These are phyloP conservation scores for Hippocampus barbouri DNA, from an alignment of 2,113 vertebrate genomes.

Conservation along the genomic window DNA sequence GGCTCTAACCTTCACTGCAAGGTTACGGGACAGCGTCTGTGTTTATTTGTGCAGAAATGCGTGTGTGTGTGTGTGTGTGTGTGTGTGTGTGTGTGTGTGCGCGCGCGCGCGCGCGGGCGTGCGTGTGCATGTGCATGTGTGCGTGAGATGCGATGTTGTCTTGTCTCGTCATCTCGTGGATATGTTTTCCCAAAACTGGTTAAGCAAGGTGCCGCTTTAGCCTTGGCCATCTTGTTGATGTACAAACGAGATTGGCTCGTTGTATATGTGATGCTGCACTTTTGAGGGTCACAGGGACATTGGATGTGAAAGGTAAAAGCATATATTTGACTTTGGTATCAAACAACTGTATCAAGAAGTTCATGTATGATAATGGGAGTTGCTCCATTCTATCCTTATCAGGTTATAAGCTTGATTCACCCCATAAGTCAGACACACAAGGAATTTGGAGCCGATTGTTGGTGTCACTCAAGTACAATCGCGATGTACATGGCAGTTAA, in stretches of 20 bases:
- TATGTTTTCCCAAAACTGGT: constrained; percentile 52
- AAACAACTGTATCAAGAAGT: too few relatives aligned
- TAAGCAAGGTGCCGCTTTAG: constrained; percentile 55
- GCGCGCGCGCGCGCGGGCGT: not conserved
- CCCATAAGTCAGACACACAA: too few relatives aligned
- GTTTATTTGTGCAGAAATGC: constrained; percentile 59
- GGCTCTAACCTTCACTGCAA: constrained; percentile 68
- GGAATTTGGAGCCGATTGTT: not conserved
- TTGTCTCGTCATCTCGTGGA: constrained; percentile 4
- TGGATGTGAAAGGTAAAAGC: not conserved
- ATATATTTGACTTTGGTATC: not conserved
- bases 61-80: constrained; percentile 17
- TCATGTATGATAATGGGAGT: too few relatives aligned
- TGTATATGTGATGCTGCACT: not conserved
- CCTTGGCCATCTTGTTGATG: constrained; percentile 60
- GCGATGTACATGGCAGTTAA: not conserved
- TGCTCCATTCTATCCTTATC: not conserved
- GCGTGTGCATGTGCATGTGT: constrained; percentile 32
- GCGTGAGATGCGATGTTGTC: not conserved
- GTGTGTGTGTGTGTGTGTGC: too few relatives aligned
- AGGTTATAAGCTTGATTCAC: not conserved
- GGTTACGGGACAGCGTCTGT: constrained; percentile 56
- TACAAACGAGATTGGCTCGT: constrained; percentile 44
- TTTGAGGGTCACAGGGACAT: not conserved
- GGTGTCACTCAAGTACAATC: not conserved